Evolutionary conservation across 2,888 invertebrate species (phyloP), one percentile per base, ranked within the genome.

Genomic region (Patella ulyssiponensis): DNA sequence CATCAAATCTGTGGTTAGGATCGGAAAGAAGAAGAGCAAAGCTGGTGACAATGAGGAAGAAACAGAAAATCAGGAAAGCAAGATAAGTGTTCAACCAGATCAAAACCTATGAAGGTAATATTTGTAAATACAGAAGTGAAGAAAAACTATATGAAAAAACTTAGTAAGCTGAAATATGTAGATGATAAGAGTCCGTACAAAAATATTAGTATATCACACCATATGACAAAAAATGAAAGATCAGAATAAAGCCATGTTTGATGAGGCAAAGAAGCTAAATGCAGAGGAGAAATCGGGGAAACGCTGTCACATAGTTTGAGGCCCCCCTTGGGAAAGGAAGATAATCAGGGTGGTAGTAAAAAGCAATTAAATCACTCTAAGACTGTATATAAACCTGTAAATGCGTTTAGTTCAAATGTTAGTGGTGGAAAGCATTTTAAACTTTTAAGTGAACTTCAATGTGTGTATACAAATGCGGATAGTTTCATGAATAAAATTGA

Each of bases 381-480:
- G 15, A 17, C n/a, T 56, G 56, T 56, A 56, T n/a, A 56, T 56
- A 56, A 56, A 56, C 14, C 56, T 56, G 56, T 56, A 56, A 56
- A 56, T 56, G n/a, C 56, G 56, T 54, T 54, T 14, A 14, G 56
- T 56, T 56, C 56, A 56, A 58, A 58, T 9, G 56, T 56, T 56
- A 58, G 4, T 58, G 58, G 58, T 15, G 58, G 20, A 7, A 58
- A 15, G 58, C 58, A 58, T 58, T 58, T 58, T 58, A 58, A 58
- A 9, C 7, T n/a, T 20, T 17, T 58, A 52, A 64, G 69, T 20
- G 73, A 52, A 73, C 52, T 73, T n/a, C 54, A 52, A 73, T 58
- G 58, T 58, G 58, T 58, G 17, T 58, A 58, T n/a, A 58, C 58
- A 17, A 17, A 58, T 58, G 58, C 58, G 5, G 58, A 58, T 20